These are phyloP conservation scores for Harpagifer antarcticus DNA, from an alignment of 2,797 vertebrate species.

Conservation along the genomic window DNA sequence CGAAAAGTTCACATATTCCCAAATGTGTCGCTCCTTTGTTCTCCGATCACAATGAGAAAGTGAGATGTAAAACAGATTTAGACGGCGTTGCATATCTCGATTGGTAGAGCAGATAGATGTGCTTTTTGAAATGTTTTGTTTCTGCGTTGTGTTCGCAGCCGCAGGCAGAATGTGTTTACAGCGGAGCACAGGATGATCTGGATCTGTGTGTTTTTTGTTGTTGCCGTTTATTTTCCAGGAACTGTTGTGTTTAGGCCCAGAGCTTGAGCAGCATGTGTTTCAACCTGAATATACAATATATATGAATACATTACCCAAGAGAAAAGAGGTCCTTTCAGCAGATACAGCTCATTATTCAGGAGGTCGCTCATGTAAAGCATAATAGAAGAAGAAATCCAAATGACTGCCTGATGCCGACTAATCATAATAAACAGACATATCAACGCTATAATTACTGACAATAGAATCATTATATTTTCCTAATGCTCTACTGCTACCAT, in stretches of 20 bases:
- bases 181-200: slow-evolving; percentile 34
- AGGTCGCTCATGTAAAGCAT: neutral
- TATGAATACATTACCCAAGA: slow-evolving; percentile 10
- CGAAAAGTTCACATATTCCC: slow-evolving; percentile 55
- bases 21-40: slow-evolving; percentile 58
- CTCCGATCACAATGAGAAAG: slow-evolving; percentile 48
- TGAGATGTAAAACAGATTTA: slow-evolving; percentile 42
- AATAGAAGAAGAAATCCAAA: slow-evolving; percentile 21
- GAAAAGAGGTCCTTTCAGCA: slow-evolving; percentile 6
- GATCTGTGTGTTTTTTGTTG: slow-evolving; percentile 48
- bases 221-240: slow-evolving; percentile 41
- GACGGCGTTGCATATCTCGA: slow-evolving; percentile 27
- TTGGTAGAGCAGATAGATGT: slow-evolving; percentile 13
- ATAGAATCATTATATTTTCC: slow-evolving; percentile 59
- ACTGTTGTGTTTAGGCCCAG: slow-evolving; percentile 29
- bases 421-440: slow-evolving; percentile 65
- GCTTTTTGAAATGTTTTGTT: slow-evolving; percentile 28
- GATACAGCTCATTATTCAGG: neutral
- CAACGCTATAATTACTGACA: slow-evolving; percentile 64
- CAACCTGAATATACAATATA: neutral
- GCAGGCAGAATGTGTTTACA: slow-evolving; percentile 36
- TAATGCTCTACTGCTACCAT: slow-evolving; percentile 50
- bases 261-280: slow-evolving; percentile 37
- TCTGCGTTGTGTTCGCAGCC: slow-evolving; percentile 38
- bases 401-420: slow-evolving; percentile 25